These are phyloP conservation scores for Cassiopea xamachana DNA, from an alignment of 30 jellyfish, hydroid and myxozoan genomes.

Conservation along the genomic window DNA sequence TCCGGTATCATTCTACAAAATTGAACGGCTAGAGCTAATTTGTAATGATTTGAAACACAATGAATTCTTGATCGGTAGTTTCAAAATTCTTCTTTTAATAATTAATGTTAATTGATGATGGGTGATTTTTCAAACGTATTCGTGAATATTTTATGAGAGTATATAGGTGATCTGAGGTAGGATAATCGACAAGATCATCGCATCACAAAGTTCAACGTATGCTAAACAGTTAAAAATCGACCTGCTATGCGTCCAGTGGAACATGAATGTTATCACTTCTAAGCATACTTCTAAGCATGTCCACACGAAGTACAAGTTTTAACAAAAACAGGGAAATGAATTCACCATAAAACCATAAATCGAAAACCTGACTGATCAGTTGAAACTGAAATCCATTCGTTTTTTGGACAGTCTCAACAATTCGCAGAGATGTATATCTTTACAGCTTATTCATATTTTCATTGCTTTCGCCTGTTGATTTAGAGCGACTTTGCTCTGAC, in stretches of 20 bases:
- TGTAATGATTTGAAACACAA: neutral
- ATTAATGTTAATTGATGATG: neutral
- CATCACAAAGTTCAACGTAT: neutral
- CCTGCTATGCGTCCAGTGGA: neutral
- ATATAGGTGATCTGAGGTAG: neutral
- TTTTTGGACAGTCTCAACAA: too few species aligned
- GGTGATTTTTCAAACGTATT: neutral
- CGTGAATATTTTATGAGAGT: neutral
- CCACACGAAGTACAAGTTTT: too few species aligned
- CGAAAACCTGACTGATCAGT: neutral
- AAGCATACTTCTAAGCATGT: too few species aligned
- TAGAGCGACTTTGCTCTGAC: too few species aligned
- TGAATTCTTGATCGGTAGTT: neutral
- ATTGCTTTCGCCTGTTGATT: too few species aligned
- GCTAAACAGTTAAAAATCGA: neutral
- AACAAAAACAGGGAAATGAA: too few species aligned
- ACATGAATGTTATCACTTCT: too few species aligned
- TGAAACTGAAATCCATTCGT: neutral
- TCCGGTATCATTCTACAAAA: neutral
- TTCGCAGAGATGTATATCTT: too few species aligned
- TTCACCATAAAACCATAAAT: too few species aligned
- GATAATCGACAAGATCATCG: neutral
- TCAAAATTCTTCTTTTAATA: neutral
- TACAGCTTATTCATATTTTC: too few species aligned
- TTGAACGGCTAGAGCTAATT: neutral